Evolutionary conservation across 2,797 vertebrate species (phyloP), one percentile per base, ranked within the genome.

Genomic region (Takifugu rubripes): DNA sequence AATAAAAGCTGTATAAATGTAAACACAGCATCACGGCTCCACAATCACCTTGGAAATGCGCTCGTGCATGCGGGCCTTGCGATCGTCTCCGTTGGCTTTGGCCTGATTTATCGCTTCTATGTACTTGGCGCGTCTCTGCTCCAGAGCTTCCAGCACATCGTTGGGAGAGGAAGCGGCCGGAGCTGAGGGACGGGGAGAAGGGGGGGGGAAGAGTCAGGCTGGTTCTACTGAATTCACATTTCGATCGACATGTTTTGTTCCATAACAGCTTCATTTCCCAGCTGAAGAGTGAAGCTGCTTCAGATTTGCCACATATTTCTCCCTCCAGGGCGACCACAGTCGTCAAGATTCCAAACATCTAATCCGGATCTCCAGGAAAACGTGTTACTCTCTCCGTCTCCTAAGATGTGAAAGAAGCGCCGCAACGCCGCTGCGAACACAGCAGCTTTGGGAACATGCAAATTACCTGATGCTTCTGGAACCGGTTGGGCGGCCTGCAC

Each of bases 51-150:
- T 97, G 64, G 92, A 94, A 33, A 98, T 96, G 48, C 96, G 94
- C 40, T 97, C 95, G 0, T 98, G 94, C 96, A 98, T 99, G 50
- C 97, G 92, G 61, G 94, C 91, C 76, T 98, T 98, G 61, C 96
- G 92, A 3, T 94, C 93, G 1, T 98, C 93, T 5, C 96, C 95
- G 0, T 70, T 78, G n/a, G 91, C 87, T 85, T 92, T 95, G 43
- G 97, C 96, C 84, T 98, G 95, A 68, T 82, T 73, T 4, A 91
- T 92, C 1, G 95, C 94, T 21, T 94, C 91, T 48, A 50, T 86
- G 71, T 99, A 99, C 74, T 93, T 95, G 63, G 90, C 92, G 66
- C 93, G 86, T 62, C 97, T 92, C 78, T 98, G 95, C 66, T 97
- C 94, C 5, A 98, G 77, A 3, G 94, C 94, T 54, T 97, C 94